Evolutionary conservation across 2,113 vertebrate genomes (phyloP).

Genomic region (Nerophis ophidion): DNA sequence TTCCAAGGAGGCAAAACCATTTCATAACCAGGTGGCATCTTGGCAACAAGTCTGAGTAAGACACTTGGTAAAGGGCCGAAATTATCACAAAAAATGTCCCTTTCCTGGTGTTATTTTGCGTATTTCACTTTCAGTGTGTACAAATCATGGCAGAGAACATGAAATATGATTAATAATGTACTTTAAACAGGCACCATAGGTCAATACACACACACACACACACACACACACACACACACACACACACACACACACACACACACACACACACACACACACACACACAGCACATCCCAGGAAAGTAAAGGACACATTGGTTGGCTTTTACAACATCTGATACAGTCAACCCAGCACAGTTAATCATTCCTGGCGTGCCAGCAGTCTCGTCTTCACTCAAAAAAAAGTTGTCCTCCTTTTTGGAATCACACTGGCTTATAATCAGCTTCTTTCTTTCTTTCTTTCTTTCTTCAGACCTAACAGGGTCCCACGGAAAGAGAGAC

Average conservation of each 20-base stretch:
- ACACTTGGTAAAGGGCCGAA: too few species aligned
- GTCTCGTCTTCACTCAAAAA: constrained; percentile 29
- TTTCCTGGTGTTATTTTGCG: background rate
- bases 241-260: too few species aligned
- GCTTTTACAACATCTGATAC: constrained; percentile 8
- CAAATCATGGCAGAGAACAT: background rate
- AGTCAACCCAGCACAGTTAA: constrained; percentile 28
- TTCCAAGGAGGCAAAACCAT: too few species aligned
- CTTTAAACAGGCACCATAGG: constrained; percentile 15
- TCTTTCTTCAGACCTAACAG: too few species aligned
- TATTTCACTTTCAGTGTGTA: background rate
- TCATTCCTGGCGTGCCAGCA: constrained; percentile 34
- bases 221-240: constrained; percentile 10
- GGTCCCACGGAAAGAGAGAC: too few species aligned
- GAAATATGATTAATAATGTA: constrained; percentile 16
- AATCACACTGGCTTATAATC: background rate
- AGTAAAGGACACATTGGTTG: constrained; percentile 7
- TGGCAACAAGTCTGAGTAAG: too few species aligned
- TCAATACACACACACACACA: constrained; percentile 23
- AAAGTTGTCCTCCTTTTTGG: constrained; percentile 18
- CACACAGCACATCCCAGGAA: background rate
- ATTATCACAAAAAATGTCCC: background rate
- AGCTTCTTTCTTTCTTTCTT: background rate
- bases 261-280: constrained; percentile 3
- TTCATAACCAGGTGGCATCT: too few species aligned